Evolutionary conservation across 2,888 invertebrate species (phyloP).

Genomic region (Caenorhabditis plicata): DNA sequence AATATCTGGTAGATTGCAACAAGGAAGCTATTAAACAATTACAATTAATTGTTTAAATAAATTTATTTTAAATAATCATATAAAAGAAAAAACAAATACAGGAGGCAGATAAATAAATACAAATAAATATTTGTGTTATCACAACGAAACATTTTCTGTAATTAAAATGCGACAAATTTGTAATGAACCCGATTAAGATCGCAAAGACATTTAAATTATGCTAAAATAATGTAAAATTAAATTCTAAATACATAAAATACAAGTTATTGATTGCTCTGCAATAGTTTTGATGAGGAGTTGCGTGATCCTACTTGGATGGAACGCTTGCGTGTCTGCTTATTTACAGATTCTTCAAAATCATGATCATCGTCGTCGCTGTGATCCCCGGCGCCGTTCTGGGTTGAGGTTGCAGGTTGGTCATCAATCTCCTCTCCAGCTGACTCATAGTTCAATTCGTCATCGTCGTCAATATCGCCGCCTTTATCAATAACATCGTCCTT

Average conservation of each 20-base stretch:
- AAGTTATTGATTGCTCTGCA: constrained; percentile 16
- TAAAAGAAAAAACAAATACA: not conserved
- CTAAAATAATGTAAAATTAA: too few relatives aligned
- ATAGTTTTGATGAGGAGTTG: constrained; percentile 24
- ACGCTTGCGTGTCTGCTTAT: constrained; percentile 6
- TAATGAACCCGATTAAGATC: too few relatives aligned
- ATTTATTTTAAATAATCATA: not conserved
- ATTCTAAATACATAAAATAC: not conserved
- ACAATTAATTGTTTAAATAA: not conserved
- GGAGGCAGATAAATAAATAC: not conserved
- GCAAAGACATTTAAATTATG: too few relatives aligned
- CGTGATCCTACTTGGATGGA: constrained; percentile 24
- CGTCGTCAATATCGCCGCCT: not conserved
- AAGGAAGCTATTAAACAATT: not conserved
- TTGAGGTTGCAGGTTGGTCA: too few relatives aligned
- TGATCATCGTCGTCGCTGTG: constrained; percentile 1
- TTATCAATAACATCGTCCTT: not conserved
- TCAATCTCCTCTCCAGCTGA: constrained; percentile 3
- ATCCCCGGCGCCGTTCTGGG: not conserved
- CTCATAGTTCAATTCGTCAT: not conserved
- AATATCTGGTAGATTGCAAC: too few relatives aligned
- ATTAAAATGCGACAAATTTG: too few relatives aligned
- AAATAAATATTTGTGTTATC: not conserved
- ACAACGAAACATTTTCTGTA: not conserved
- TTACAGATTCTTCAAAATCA: constrained; percentile 1